These are phyloP conservation scores for Bicyclus anynana DNA, from an alignment of 1,140 invertebrate species.

Conservation along the genomic window DNA sequence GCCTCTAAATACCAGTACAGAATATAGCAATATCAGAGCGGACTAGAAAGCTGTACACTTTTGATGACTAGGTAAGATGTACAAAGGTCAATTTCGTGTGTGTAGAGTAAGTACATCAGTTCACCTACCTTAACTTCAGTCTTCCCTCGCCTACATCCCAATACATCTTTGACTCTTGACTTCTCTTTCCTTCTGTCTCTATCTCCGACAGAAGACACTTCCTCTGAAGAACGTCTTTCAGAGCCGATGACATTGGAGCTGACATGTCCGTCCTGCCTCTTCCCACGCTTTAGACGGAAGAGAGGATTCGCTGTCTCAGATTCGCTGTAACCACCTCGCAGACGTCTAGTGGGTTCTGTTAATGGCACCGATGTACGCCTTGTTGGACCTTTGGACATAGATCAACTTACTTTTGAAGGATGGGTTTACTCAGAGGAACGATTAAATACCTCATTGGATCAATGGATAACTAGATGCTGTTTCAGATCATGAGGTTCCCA, in stretches of 20 bases:
- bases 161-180: not conserved
- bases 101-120: not conserved
- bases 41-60: no score
- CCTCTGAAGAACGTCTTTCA: slow-evolving; percentile 21
- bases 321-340: slow-evolving; percentile 22
- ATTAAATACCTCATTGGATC: no score
- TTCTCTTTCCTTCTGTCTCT: slow-evolving; percentile 6
- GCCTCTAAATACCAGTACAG: no score
- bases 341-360: slow-evolving; percentile 26
- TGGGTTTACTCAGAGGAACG: no score
- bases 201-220: slow-evolving; percentile 9
- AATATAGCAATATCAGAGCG: no score
- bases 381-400: slow-evolving; percentile 40
- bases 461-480: no score
- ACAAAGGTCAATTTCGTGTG: no score
- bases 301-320: slow-evolving; percentile 15
- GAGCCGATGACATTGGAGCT: slow-evolving; percentile 4
- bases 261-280: slow-evolving; percentile 12
- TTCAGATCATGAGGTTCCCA: no score
- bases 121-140: not conserved
- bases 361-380: slow-evolving; percentile 29
- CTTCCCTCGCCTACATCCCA: slow-evolving; percentile 7
- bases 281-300: slow-evolving; percentile 24
- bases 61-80: no score
- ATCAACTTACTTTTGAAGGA: not conserved